phyloP scores from a whole-genome alignment of 2,113 vertebrate genomes.

The Seriola dumerili region DNA sequence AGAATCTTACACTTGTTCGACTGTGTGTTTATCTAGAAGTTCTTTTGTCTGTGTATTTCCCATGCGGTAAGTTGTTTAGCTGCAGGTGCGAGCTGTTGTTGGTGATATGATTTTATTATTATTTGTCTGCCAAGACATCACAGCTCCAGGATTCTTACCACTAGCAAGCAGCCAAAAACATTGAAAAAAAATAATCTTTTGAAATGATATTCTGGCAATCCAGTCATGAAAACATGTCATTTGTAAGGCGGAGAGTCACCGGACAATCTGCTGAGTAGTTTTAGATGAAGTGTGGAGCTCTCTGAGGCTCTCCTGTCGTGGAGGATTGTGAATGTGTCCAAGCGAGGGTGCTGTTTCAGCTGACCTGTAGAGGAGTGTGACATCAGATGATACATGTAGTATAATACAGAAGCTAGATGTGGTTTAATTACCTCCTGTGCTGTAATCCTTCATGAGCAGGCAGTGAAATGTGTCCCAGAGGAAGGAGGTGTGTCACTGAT shows the following conservation, averaged over 20 bases:
- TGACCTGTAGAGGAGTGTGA: not conserved
- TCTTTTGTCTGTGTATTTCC: not conserved
- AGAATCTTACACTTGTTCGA: not conserved
- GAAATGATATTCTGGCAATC: not conserved
- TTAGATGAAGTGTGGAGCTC: not conserved
- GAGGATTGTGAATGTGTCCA: not conserved
- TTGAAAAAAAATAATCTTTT: not conserved
- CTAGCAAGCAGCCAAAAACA: too few species aligned
- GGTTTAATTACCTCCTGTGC: constrained; percentile 23
- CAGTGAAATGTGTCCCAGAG: constrained; percentile 34
- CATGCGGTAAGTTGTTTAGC: not conserved
- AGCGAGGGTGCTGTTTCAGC: not conserved
- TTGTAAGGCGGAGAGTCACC: not conserved
- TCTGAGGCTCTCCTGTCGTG: constrained; percentile 1
- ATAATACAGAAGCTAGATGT: not conserved
- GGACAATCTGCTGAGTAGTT: not conserved
- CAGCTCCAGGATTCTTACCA: not conserved
- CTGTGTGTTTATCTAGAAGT: not conserved
- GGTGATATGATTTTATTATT: not conserved
- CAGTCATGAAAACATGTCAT: not conserved
- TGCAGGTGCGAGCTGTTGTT: not conserved
- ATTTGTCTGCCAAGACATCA: not conserved
- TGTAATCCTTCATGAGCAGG: constrained; percentile 34
- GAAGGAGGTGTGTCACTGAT: constrained; percentile 14
- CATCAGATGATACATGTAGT: not conserved